phyloP scores from a whole-genome alignment of 1,140 invertebrate genomes.

The Drosophila punjabiensis region DNA sequence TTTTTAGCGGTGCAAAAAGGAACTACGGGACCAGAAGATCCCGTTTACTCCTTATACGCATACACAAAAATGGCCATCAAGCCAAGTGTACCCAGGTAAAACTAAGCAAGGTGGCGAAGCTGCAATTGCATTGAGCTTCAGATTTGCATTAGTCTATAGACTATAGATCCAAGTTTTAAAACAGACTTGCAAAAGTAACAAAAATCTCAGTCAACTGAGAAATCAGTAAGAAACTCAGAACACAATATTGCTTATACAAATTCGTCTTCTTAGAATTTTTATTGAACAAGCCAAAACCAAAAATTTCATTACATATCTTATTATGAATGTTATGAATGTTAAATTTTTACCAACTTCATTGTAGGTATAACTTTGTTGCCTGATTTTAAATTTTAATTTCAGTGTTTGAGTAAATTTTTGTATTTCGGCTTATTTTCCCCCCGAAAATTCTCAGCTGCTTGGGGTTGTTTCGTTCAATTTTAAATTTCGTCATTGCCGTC shows the following conservation, averaged over 20 bases:
- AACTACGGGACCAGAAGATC: conserved; percentile 49
- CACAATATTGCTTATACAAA: background rate
- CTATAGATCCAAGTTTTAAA: background rate
- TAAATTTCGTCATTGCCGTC: conserved; percentile 47
- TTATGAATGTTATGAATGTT: no score
- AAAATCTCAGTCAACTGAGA: background rate
- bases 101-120: conserved; percentile 7
- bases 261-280: background rate
- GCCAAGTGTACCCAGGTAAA: conserved; percentile 1
- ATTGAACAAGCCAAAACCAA: background rate
- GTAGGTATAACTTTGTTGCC: no score
- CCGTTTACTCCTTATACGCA: conserved; percentile 29
- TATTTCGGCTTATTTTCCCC: background rate
- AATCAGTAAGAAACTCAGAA: background rate
- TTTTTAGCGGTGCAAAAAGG: conserved; percentile 61
- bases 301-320: no score
- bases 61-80: conserved; percentile 6
- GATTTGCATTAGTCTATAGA: background rate
- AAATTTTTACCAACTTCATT: no score
- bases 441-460: background rate
- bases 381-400: no score
- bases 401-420: conserved; percentile 5
- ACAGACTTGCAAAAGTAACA: background rate
- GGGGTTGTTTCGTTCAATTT: conserved; percentile 7
- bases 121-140: background rate